These are phyloP conservation scores for Diarsia rubi DNA, from an alignment of 2,888 invertebrate genomes.

Conservation along the genomic window DNA sequence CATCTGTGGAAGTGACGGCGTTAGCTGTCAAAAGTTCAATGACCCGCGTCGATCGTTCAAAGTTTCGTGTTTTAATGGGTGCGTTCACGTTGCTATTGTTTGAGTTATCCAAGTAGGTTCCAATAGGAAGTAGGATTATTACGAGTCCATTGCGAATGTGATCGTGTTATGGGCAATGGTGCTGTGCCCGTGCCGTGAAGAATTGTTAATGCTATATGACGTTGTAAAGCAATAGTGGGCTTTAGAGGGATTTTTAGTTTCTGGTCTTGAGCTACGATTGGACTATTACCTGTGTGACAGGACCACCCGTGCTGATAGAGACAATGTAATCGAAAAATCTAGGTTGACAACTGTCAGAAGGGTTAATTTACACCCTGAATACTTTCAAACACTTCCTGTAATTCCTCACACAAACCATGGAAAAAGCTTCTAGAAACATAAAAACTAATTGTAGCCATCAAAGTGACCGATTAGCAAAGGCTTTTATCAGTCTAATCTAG, in stretches of 20 bases:
- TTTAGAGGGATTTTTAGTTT: conserved; percentile 51
- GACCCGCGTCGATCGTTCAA: conserved; percentile 74
- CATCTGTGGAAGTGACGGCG: conserved; percentile 70
- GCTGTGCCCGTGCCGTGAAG: conserved; percentile 56
- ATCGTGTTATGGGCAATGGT: conserved; percentile 68
- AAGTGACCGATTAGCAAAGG: conserved; percentile 52
- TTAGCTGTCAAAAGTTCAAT: conserved; percentile 82
- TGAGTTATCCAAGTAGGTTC: conserved; percentile 82
- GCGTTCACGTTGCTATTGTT: conserved; percentile 87
- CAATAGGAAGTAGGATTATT: conserved; percentile 80
- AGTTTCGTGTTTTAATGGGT: conserved; percentile 88
- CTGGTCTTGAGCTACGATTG: conserved; percentile 13
- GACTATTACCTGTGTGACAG: conserved; percentile 5
- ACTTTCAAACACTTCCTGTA: not conserved
- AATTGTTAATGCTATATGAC: conserved; percentile 62
- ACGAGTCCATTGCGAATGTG: conserved; percentile 71
- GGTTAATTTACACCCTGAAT: not conserved
- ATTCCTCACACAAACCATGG: not conserved
- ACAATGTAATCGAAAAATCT: too few relatives aligned
- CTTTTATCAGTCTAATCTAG: conserved; percentile 65
- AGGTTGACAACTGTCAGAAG: too few relatives aligned
- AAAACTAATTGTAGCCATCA: conserved; percentile 57
- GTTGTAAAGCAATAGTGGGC: conserved; percentile 44
- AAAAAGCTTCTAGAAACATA: conserved; percentile 31
- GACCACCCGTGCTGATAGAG: conserved; percentile 18